Conservation (phyloP, 2,113 vertebrate genomes). For the Labeo rohita region DNA sequence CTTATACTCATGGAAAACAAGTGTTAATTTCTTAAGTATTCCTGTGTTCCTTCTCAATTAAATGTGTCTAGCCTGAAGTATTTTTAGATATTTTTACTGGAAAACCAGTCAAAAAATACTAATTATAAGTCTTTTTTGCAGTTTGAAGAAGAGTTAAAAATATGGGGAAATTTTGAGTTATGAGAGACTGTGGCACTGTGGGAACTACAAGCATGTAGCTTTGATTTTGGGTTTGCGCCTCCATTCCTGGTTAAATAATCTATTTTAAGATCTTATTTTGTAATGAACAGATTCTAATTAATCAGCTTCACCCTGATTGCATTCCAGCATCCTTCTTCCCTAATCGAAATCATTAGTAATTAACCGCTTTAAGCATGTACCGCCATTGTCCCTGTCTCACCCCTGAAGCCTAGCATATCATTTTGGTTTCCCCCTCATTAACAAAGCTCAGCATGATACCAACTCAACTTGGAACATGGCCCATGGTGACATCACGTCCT, state of each 20-base stretch:
- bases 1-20: too few species aligned
- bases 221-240: constrained; percentile 44
- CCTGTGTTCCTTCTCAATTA: too few species aligned
- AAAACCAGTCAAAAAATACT: not conserved
- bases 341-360: constrained; percentile 62
- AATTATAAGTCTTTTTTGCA: not conserved
- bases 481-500: constrained; percentile 18
- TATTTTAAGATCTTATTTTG: constrained; percentile 44
- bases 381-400: constrained; percentile 45
- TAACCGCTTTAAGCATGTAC: constrained; percentile 62
- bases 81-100: not conserved
- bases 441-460: constrained; percentile 32
- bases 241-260: constrained; percentile 33
- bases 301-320: constrained; percentile 56
- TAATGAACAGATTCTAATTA: constrained; percentile 53
- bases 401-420: constrained; percentile 22
- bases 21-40: too few species aligned
- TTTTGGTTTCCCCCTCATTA: constrained; percentile 47
- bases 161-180: not conserved
- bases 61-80: not conserved
- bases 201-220: constrained; percentile 19
- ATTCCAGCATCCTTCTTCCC: constrained; percentile 56
- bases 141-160: not conserved
- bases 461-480: not conserved
- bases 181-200: not conserved